Conservation (phyloP, 2,113 vertebrate genomes). For the Mesitornis unicolor region DNA sequence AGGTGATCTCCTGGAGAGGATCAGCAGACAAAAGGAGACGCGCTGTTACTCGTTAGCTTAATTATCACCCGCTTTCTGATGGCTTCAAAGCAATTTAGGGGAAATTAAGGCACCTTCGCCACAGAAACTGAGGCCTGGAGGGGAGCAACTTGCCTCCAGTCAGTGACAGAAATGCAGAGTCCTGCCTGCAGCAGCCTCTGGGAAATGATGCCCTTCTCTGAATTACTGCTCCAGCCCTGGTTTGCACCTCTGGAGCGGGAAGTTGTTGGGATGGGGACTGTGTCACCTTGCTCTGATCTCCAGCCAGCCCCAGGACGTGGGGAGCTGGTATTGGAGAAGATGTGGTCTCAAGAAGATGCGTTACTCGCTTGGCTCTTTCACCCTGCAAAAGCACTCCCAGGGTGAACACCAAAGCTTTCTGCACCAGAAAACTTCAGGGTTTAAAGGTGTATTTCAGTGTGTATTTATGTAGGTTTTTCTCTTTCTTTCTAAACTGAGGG, state of each 20-base stretch:
- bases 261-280: too few species aligned
- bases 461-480: fast-evolving
- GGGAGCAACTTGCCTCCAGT: fast-evolving
- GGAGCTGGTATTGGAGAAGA: neutral
- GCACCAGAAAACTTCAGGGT: too few species aligned
- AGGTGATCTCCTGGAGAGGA: slow-evolving; percentile 72
- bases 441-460: too few species aligned
- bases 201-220: neutral
- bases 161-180: too few species aligned
- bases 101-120: fast-evolving
- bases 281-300: too few species aligned
- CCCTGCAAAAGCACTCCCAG: neutral
- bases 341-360: too few species aligned
- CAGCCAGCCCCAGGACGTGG: too few species aligned
- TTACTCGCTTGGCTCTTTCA: fast-evolving
- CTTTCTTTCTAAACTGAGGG: neutral
- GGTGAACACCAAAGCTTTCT: neutral
- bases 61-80: fast-evolving
- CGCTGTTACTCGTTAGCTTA: fast-evolving
- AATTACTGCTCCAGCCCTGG: neutral
- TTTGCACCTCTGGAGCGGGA: fast-evolving
- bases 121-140: neutral
- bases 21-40: neutral
- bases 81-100: neutral
- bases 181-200: too few species aligned